Base-by-base conservation (phyloP, 2,888 invertebrate species). In the Teinopalpus imperialis region DNA sequence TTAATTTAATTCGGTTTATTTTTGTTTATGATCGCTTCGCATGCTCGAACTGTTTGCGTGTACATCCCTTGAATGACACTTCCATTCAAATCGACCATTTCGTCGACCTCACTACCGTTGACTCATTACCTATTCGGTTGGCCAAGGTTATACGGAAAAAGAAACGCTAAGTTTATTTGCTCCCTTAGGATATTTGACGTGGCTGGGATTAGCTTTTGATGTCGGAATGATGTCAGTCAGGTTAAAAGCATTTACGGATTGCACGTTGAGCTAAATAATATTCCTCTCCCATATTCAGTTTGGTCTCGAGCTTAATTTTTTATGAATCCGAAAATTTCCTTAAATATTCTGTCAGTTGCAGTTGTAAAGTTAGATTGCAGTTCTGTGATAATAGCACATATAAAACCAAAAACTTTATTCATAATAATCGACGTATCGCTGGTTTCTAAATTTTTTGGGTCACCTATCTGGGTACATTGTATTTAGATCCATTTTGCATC, bases 221-320 rank as follows among this genome's bases (percentile, higher is more conserved):
- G 57, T 53, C 12, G 51, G 47, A 52, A 50, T 51, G 49, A 40
- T 43, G 36, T 56, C 57, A 45, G 43, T 52, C 59, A 61, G 53
- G 52, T 56, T 63, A 61, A 71, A 68, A 58, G 63, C 61, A 63
- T 66, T 63, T 47, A 54, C 50, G 56, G 53, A 60, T 59, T 63
- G 64, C 57, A 59, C 63, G 48, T 39, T 57, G 57, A 55, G 57
- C 49, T 48, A 51, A 20, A 9, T 36, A 1, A 3, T 24, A 6
- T n/a, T n/a, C n/a, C n/a, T n/a, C n/a, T n/a, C n/a, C n/a, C n/a
- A n/a, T n/a, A n/a, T n/a, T n/a, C n/a, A n/a, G n/a, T n/a, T n/a
- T n/a, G n/a, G n/a, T n/a, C n/a, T n/a, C n/a, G n/a, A n/a, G n/a
- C n/a, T n/a, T n/a, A n/a, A n/a, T n/a, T n/a, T n/a, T n/a, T n/a